Evolutionary conservation across 2,113 vertebrate species (phyloP).

Genomic region (Ctenodactylus gundi): DNA sequence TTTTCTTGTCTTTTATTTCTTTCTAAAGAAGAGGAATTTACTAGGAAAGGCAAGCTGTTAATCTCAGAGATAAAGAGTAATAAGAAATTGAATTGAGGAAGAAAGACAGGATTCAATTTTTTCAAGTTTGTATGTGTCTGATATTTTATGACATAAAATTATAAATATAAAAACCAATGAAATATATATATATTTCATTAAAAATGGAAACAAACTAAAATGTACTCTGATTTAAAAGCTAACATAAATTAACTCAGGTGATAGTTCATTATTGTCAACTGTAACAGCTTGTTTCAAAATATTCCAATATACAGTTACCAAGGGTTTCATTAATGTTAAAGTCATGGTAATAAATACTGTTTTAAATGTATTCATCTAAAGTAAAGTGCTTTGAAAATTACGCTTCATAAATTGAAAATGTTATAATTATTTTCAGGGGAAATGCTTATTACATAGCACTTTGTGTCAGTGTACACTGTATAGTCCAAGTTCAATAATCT

Average conservation of each 20-base stretch:
- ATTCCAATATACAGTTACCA: neutral
- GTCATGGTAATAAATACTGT: neutral
- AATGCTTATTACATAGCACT: neutral
- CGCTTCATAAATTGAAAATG: neutral
- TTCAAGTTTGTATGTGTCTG: neutral
- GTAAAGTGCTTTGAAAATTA: conserved; percentile 5
- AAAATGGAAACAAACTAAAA: neutral
- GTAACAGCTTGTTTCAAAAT: neutral
- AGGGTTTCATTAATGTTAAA: no score
- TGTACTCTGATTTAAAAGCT: neutral
- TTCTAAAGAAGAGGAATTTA: neutral
- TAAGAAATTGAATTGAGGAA: neutral
- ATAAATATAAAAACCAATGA: neutral
- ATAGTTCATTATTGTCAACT: neutral
- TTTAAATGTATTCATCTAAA: neutral
- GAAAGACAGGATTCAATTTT: neutral
- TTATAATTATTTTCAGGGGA: neutral
- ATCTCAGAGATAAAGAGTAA: neutral
- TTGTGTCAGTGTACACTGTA: neutral
- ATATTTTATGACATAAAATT: neutral
- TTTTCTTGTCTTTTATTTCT: neutral
- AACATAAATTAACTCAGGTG: neutral
- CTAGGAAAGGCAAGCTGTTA: neutral
- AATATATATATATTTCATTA: neutral
- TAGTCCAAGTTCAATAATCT: neutral